A percentile compares a stretch with the other conserved stretches of the same genome.
Conservation (phyloP, 2,888 invertebrate species). For the Cosmorhoe ocellata region DNA sequence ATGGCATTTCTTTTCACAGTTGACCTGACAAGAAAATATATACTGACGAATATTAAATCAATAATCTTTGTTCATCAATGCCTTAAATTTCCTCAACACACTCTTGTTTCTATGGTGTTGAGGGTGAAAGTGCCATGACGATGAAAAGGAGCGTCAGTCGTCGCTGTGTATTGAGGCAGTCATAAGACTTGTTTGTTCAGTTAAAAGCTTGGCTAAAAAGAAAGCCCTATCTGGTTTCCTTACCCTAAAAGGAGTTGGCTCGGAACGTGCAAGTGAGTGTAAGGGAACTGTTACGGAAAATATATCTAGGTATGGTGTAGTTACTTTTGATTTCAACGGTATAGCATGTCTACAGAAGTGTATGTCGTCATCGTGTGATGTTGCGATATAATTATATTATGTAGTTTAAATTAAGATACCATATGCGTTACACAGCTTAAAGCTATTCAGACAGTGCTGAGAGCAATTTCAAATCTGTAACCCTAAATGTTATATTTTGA, state of each 20-base stretch:
- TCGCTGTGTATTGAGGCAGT: constrained; percentile 16
- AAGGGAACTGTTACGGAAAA: constrained; percentile 4
- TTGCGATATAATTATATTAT: too few species aligned
- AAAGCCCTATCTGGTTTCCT: constrained; percentile 31
- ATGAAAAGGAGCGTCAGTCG: constrained; percentile 5
- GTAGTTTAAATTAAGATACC: too few species aligned
- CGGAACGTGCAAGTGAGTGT: constrained; percentile 19
- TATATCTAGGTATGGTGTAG: not conserved
- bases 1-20: too few species aligned
- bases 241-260: constrained; percentile 17
- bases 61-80: not conserved
- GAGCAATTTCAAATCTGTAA: too few species aligned
- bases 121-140: constrained; percentile 8
- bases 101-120: constrained; percentile 2
- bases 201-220: constrained; percentile 39
- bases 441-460: too few species aligned
- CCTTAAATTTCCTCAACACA: not conserved
- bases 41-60: too few species aligned
- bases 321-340: not conserved
- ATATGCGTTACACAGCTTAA: too few species aligned
- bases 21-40: too few species aligned
- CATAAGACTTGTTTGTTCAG: constrained; percentile 31
- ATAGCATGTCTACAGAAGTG: not conserved
- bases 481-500: too few species aligned
- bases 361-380: too few species aligned